Conservation (phyloP, 2,797 vertebrate species). For the Podargus strigoides region DNA sequence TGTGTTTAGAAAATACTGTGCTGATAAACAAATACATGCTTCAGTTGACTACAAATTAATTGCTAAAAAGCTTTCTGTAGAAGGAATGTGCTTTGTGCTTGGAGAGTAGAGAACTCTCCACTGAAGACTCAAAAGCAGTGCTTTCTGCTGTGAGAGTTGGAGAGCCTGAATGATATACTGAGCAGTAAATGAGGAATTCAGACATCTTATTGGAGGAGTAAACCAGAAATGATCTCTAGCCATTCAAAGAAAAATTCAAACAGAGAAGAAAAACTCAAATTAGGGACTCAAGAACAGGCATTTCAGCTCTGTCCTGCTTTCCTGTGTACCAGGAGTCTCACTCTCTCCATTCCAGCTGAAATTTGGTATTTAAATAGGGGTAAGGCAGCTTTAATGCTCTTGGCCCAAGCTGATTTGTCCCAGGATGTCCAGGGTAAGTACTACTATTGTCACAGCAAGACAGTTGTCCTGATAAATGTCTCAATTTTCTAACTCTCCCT, state of each 20-base stretch:
- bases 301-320: neutral
- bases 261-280: neutral
- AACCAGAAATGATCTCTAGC: neutral
- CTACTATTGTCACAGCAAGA: neutral
- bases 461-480: neutral
- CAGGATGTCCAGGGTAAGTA: neutral
- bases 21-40: neutral
- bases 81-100: neutral
- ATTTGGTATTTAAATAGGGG: neutral
- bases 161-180: neutral
- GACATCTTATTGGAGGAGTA: neutral
- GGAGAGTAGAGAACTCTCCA: neutral
- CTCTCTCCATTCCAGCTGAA: neutral
- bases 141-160: neutral
- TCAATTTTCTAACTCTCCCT: neutral
- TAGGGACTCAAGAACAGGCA: neutral
- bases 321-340: neutral
- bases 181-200: neutral
- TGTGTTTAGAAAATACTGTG: neutral
- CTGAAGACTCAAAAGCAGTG: neutral
- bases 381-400: conserved; percentile 3
- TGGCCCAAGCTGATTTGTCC: neutral
- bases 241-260: neutral
- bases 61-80: neutral
- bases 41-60: neutral